Evolutionary conservation across 2,113 vertebrate genomes (phyloP).

Genomic region (Athene noctua): DNA sequence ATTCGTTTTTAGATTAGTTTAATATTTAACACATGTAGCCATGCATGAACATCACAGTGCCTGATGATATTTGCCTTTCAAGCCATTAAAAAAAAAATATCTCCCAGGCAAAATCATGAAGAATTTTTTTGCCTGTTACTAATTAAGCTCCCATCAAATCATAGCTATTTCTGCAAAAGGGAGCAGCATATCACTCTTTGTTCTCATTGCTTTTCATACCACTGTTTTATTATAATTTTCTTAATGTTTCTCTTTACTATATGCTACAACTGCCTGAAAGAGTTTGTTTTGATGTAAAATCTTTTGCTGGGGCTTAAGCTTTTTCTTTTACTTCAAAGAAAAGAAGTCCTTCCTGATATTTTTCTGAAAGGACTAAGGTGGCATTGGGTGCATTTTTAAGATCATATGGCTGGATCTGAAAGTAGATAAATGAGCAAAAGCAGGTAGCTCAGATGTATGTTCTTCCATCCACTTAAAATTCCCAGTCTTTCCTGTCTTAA

Average conservation of each 20-base stretch:
- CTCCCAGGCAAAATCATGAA: constrained; percentile 38
- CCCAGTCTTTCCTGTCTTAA: background rate
- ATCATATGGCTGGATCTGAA: background rate
- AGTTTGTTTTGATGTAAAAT: background rate
- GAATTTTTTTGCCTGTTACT: constrained; percentile 10
- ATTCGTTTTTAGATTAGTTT: constrained; percentile 1
- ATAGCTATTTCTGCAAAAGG: background rate
- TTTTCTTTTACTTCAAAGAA: background rate
- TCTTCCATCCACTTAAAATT: background rate
- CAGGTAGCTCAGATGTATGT: background rate
- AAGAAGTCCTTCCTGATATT: background rate
- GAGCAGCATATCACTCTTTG: constrained; percentile 10
- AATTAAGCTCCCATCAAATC: constrained; percentile 33
- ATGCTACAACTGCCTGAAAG: background rate
- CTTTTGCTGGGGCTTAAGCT: background rate
- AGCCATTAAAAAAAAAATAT: constrained; percentile 11
- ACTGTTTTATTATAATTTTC: background rate
- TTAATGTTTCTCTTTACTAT: background rate
- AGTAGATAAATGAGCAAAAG: background rate
- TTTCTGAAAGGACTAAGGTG: background rate
- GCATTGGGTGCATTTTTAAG: background rate
- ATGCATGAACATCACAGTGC: constrained; percentile 16
- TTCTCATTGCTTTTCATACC: background rate
- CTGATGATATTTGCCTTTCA: constrained; percentile 57
- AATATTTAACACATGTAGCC: constrained; percentile 49